A percentile compares a stretch with the other conserved stretches of the same genome.
Conservation (phyloP, 2,888 invertebrate species). For the Scaptomyza caliginosa region DNA sequence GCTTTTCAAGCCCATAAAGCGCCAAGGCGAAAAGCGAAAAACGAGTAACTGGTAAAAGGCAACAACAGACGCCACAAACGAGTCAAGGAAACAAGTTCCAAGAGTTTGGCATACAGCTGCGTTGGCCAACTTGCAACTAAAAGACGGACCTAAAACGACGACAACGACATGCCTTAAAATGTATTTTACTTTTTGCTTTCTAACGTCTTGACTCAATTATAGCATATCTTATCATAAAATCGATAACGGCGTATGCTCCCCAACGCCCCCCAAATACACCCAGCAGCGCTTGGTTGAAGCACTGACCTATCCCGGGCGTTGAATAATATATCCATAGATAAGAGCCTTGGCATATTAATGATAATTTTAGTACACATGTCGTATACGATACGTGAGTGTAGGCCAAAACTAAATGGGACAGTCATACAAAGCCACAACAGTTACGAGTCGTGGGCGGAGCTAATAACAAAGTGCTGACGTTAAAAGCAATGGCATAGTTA, state of each 20-base stretch:
- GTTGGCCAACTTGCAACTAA: not conserved
- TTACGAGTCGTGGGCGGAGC: slow-evolving; percentile 5
- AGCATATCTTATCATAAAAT: slow-evolving; percentile 52
- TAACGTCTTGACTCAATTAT: no score
- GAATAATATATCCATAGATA: slow-evolving; percentile 21
- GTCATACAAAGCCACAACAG: slow-evolving; percentile 22
- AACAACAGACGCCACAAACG: slow-evolving; percentile 23
- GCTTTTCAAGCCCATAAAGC: slow-evolving; percentile 43
- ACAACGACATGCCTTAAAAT: not conserved
- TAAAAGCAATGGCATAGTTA: slow-evolving; percentile 22
- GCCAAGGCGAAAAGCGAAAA: slow-evolving; percentile 5
- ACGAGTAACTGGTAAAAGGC: slow-evolving; percentile 41
- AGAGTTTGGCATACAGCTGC: slow-evolving; percentile 18
- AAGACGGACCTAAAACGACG: not conserved
- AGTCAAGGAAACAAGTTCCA: slow-evolving; percentile 29
- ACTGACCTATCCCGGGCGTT: slow-evolving; percentile 46
- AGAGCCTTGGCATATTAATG: slow-evolving; percentile 24
- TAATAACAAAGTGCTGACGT: slow-evolving; percentile 10
- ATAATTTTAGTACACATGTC: slow-evolving; percentile 31
- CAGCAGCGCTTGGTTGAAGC: not conserved
- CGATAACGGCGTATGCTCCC: slow-evolving; percentile 24
- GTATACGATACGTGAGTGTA: not conserved
- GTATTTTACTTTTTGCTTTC: no score
- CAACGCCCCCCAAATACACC: not conserved
- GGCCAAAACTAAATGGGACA: slow-evolving; percentile 5